phyloP scores from a whole-genome alignment of 2,797 vertebrate genomes.

The Parauchenoglanis ngamensis region DNA sequence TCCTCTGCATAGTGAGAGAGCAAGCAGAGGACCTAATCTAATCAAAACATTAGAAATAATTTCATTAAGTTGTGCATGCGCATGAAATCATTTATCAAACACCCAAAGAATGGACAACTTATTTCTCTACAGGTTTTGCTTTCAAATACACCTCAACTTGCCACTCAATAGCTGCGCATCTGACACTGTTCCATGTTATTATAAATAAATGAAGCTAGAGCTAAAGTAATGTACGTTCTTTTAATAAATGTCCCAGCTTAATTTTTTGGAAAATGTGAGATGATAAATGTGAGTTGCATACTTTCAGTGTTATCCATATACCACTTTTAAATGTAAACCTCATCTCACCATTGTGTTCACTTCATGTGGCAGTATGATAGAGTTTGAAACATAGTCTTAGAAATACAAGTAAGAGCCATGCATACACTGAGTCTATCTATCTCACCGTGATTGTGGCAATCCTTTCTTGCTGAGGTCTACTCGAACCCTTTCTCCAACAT shows the following conservation, averaged over 20 bases:
- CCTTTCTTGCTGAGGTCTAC: conserved; percentile 98
- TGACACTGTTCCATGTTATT: too few species aligned
- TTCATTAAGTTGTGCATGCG: too few species aligned
- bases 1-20: too few species aligned
- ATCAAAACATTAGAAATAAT: too few species aligned
- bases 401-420: background rate
- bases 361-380: background rate
- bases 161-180: too few species aligned
- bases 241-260: background rate
- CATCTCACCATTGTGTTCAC: background rate
- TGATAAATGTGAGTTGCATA: background rate
- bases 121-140: too few species aligned
- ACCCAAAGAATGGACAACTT: too few species aligned
- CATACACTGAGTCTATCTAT: background rate
- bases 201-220: too few species aligned
- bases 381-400: background rate
- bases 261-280: background rate
- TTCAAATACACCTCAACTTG: too few species aligned
- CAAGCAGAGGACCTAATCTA: too few species aligned
- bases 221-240: too few species aligned
- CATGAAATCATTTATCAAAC: too few species aligned
- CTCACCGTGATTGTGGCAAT: conserved; percentile 93
- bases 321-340: background rate
- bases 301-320: background rate
- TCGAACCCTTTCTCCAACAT: conserved; percentile 95